Evolutionary conservation across 1,140 invertebrate species (phyloP), one percentile per base, ranked within the genome.

Genomic region (Panagrolaimus sp.): DNA sequence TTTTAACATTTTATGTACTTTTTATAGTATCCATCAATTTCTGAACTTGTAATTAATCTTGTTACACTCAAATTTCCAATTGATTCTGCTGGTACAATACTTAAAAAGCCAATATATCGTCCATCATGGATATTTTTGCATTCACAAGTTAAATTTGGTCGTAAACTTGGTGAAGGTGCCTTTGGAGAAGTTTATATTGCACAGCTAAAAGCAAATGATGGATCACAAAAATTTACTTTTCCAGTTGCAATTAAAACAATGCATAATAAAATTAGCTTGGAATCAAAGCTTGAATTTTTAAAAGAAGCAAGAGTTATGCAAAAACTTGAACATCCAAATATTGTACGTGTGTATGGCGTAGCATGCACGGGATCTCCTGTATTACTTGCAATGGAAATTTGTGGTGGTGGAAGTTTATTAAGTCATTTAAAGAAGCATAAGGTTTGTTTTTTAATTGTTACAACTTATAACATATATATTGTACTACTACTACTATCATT

Each of bases 331-430:
- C 51, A 57, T 63, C 78, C 81, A 0, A 84, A 85, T 67, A 83
- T 85, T 51, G 84, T 85, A 9, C 76, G 79, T 11, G 81, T 86
- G 7, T 74, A 85, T n/a, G 85, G 84, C 9, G 83, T 85, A 45
- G 84, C 84, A 71, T n/a, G 74, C 72, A 1, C 87, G 89, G 74
- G 71, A 16, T 57, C 68, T 61, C 74, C 73, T 45, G 20, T 76
- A 1, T 65, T 76, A 38, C 48, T 76, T 62, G 63, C 72, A 9
- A 75, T 76, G 74, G 74, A 76, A 42, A 31, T 76, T 20, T 76
- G 74, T 66, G 57, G 72, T 25, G 74, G 74, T n/a, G 74, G 74
- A 27, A 47, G 69, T n/a, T 38, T 75, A n/a, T 64, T 76, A 1
- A 64, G 65, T 3, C 65, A 73, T 67, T 61, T 75, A 9, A 63